Base-by-base conservation (phyloP, 2,797 vertebrate genomes). In the Ataeniobius toweri region DNA sequence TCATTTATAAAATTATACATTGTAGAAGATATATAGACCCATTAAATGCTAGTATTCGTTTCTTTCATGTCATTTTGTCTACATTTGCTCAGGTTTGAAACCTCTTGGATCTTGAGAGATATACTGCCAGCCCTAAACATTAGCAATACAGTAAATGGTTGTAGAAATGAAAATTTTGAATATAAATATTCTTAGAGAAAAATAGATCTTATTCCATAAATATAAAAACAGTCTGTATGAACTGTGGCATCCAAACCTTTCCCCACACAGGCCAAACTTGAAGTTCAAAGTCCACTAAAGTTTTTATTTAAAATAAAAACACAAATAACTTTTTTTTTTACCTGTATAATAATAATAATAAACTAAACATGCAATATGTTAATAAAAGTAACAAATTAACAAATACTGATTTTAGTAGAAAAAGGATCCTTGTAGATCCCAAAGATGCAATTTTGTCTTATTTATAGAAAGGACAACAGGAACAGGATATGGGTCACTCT, bases 1-100 rank as follows among this genome's bases (percentile, higher is more conserved):
- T 69, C 46, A 24, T 81, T 79, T 73, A 70, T 26, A 14, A 76
- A 83, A 61, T 28, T 44, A 55, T 24, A 55, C 46, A 69, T 24
- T 24, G 8, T 14, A 46, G 13, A 46, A 8, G 41, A 48, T 16
- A 14, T 24, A 18, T 4, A 22, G 4, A 18, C 44, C 44, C 44
- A 46, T 46, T 46, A 46, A 46, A 46, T 7, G 44, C 6, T 46
- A 46, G 44, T 46, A 7, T 46, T 46, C 0, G 36, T 46, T 36
- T 36, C 36, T 36, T 36, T 36, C 36, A 10, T 46, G 44, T 46
- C 10, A 46, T 46, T 46, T 46, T 7, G 44, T 46, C 44, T 46
- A 46, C 44, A 7, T 46, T 46, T 46, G 44, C 44, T 46, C 50
- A 63, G 31, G 5, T 31, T 50, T 50, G 10, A 12, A 50, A 50